Evolutionary conservation across 2,797 vertebrate genomes (phyloP).

Genomic region (Parotocinclus haroldoi): DNA sequence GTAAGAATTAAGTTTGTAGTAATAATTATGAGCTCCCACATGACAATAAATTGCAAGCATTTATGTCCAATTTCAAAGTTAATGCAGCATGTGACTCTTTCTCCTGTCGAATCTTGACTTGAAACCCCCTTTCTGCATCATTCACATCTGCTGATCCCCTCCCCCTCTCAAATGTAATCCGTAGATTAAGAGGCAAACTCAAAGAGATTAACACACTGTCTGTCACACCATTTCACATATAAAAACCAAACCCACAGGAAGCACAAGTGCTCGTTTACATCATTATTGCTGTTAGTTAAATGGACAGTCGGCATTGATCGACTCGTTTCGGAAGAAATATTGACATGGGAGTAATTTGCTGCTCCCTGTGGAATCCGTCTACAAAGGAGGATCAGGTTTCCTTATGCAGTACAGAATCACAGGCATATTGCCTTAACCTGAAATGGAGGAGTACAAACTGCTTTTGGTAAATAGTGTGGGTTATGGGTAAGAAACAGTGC

Average conservation of each 20-base stretch:
- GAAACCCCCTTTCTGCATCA: background rate
- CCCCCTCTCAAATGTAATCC: background rate
- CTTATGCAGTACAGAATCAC: no score
- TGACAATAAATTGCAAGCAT: background rate
- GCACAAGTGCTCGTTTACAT: background rate
- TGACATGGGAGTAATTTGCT: background rate
- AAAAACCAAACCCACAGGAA: conserved; percentile 1
- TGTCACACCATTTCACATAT: background rate
- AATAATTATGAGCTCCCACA: no score
- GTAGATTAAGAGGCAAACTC: background rate
- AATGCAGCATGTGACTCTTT: conserved; percentile 21
- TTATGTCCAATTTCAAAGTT: background rate
- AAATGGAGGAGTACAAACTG: no score
- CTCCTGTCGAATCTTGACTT: conserved; percentile 29
- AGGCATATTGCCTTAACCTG: no score
- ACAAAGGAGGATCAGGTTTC: background rate
- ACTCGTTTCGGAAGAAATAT: background rate
- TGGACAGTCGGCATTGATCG: background rate
- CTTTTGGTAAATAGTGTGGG: no score
- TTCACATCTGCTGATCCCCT: conserved; percentile 1
- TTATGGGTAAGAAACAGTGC: no score
- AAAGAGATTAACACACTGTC: conserved; percentile 1
- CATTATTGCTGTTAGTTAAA: background rate
- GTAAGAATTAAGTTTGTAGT: no score
- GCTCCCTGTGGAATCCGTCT: background rate